Conservation (phyloP, 2,888 invertebrate genomes). For the Drosophila anceps region DNA sequence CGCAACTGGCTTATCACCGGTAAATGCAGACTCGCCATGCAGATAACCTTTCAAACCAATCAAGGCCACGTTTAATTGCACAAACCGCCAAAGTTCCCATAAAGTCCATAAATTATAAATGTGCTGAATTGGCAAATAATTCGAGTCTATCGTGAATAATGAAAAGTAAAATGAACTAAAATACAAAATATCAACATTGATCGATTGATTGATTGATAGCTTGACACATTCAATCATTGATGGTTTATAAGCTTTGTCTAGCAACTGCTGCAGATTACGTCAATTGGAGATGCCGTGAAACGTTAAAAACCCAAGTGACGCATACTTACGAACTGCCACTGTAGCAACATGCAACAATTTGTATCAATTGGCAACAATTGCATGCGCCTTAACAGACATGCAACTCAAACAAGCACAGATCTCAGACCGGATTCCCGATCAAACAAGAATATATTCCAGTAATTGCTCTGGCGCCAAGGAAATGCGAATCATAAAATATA, state of each 20-base stretch:
- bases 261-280: conserved; percentile 9
- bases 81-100: conserved; percentile 54
- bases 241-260: neutral
- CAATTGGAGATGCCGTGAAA: conserved; percentile 22
- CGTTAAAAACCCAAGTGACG: conserved; percentile 10
- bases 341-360: conserved; percentile 68
- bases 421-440: conserved; percentile 16
- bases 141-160: neutral
- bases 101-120: conserved; percentile 40
- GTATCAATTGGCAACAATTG: conserved; percentile 64
- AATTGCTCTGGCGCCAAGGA: conserved; percentile 42
- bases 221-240: neutral
- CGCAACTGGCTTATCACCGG: conserved; percentile 29
- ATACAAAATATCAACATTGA: neutral
- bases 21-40: conserved; percentile 1
- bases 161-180: neutral
- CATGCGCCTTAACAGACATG: conserved; percentile 60
- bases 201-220: conserved; percentile 11
- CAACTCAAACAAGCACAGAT: conserved; percentile 30
- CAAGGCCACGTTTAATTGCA: conserved; percentile 36
- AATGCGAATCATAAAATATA: conserved; percentile 14
- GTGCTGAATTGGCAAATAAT: conserved; percentile 15
- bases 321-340: conserved; percentile 26
- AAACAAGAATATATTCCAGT: neutral
- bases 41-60: conserved; percentile 40